Percentiles rank a stretch among this genome's conserved stretches.
These are phyloP conservation scores for Formica selysi DNA, from an alignment of 1,140 invertebrate species.

Conservation along the genomic window DNA sequence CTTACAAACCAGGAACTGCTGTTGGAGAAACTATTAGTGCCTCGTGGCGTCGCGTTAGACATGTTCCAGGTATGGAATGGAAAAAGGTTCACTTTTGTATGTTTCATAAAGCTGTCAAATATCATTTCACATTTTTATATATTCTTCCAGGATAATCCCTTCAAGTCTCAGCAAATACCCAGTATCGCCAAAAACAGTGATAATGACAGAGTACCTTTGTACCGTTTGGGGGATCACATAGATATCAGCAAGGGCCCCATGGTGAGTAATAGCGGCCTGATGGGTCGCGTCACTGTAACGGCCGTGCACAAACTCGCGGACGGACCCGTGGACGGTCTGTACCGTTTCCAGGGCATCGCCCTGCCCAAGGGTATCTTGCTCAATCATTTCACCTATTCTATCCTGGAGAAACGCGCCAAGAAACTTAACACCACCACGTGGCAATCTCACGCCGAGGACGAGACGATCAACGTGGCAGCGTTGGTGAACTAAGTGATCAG, in stretches of 20 bases:
- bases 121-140: neutral
- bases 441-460: conserved; percentile 67
- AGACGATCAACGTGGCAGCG: neutral
- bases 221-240: conserved; percentile 93
- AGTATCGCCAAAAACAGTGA: conserved; percentile 89
- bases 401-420: conserved; percentile 91
- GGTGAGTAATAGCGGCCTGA: conserved; percentile 91
- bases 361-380: conserved; percentile 92
- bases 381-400: conserved; percentile 93
- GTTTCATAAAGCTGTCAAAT: neutral
- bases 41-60: conserved; percentile 90
- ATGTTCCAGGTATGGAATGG: conserved; percentile 89
- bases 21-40: conserved; percentile 93
- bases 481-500: conserved; percentile 9
- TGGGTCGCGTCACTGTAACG: conserved; percentile 91
- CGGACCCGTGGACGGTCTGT: conserved; percentile 88
- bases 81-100: neutral
- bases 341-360: conserved; percentile 96
- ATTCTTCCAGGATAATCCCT: conserved; percentile 90
- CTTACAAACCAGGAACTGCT: conserved; percentile 88
- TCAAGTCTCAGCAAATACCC: conserved; percentile 94
- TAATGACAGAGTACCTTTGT: conserved; percentile 90
- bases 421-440: conserved; percentile 87
- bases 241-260: conserved; percentile 97
- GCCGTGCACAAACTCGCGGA: conserved; percentile 91